A percentile compares a stretch with the other conserved stretches of the same genome.
Evolutionary conservation across 2,797 vertebrate species (phyloP).

Genomic region (Rousettus madagascariensis): DNA sequence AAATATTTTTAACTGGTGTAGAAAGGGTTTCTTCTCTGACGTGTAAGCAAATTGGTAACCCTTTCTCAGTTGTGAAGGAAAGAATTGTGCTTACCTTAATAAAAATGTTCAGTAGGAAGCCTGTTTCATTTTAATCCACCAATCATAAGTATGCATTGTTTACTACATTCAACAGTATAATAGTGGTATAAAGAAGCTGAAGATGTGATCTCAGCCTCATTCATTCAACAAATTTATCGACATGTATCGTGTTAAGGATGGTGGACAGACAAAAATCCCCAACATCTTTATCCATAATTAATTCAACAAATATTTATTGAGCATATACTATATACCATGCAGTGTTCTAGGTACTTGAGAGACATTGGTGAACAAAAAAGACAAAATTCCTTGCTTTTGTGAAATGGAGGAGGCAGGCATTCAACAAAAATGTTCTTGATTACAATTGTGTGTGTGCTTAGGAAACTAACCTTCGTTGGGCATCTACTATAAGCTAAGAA

Average conservation of each 20-base stretch:
- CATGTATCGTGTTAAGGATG: neutral
- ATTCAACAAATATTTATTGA: constrained; percentile 34
- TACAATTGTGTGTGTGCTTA: neutral
- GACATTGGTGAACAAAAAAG: neutral
- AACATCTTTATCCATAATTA: constrained; percentile 37
- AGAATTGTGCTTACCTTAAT: constrained; percentile 1
- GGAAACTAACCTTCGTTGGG: neutral
- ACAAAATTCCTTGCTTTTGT: neutral
- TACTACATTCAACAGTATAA: neutral
- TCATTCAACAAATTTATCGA: constrained; percentile 29
- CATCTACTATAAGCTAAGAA: neutral
- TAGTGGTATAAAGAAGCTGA: neutral
- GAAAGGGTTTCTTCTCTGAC: neutral
- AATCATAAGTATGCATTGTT: constrained; percentile 6
- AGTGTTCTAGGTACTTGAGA: neutral
- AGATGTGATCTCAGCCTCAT: neutral
- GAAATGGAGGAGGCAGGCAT: neutral
- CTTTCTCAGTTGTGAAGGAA: neutral
- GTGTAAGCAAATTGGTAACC: neutral
- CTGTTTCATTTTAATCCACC: neutral
- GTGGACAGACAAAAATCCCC: constrained; percentile 18
- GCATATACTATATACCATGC: neutral
- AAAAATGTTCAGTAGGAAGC: constrained; percentile 20
- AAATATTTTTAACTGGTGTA: neutral
- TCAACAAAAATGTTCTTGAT: constrained; percentile 11